These are phyloP conservation scores for Cephus spinipes DNA, from an alignment of 2,888 invertebrate genomes.

Conservation along the genomic window DNA sequence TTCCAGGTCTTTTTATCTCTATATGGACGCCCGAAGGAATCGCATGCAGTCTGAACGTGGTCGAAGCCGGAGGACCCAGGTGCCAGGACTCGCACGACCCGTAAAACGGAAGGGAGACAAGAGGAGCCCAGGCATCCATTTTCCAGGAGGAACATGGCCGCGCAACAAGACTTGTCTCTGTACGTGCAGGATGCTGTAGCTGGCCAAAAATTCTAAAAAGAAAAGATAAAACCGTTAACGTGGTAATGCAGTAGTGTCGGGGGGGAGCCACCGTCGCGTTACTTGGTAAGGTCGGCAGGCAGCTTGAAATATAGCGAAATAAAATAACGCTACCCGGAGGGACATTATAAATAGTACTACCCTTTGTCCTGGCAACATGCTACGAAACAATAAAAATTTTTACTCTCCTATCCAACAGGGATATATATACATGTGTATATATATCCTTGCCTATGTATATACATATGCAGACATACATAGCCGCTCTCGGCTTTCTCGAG, in stretches of 20 bases:
- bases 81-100: background rate
- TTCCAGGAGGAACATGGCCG: background rate
- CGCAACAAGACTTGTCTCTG: background rate
- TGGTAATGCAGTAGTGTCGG: background rate
- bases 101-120: background rate
- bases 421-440: too few relatives aligned
- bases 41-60: background rate
- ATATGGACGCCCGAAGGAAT: background rate
- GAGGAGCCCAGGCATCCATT: background rate
- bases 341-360: slow-evolving; percentile 2
- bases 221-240: background rate
- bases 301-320: slow-evolving; percentile 6
- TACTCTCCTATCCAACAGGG: background rate
- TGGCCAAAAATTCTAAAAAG: background rate
- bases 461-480: background rate
- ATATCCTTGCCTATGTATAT: background rate
- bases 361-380: slow-evolving; percentile 5
- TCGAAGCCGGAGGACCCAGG: background rate
- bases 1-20: background rate
- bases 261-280: background rate
- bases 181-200: background rate
- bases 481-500: background rate
- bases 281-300: background rate
- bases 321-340: background rate
- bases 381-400: background rate